These are phyloP conservation scores for Marmota monax DNA, from an alignment of 2,113 vertebrate genomes.

Conservation along the genomic window DNA sequence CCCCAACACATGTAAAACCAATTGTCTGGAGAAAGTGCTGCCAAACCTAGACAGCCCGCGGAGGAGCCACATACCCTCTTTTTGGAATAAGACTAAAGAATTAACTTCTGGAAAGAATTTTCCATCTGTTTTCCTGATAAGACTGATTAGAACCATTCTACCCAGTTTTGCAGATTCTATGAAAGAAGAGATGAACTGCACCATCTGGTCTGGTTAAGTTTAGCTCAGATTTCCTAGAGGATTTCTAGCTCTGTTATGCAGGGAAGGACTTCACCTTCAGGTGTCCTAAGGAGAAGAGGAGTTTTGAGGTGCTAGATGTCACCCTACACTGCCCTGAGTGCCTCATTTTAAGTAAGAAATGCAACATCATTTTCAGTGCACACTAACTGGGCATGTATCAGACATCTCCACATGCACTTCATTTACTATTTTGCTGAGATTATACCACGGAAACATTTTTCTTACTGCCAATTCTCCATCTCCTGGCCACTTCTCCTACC, in stretches of 20 bases:
- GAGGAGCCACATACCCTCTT: neutral
- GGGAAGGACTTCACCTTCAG: neutral
- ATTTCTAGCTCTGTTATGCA: neutral
- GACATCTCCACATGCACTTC: neutral
- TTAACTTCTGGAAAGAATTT: conserved; percentile 55
- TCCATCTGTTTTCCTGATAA: conserved; percentile 70
- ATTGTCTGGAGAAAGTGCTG: neutral
- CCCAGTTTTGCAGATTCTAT: neutral
- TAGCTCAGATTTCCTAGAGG: neutral
- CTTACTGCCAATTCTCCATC: neutral
- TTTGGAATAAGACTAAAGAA: conserved; percentile 54
- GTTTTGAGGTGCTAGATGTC: accelerated
- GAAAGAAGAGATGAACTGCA: neutral
- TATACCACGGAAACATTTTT: neutral
- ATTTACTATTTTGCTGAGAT: neutral
- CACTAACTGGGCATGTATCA: too few species aligned
- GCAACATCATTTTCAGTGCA: neutral
- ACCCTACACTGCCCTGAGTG: neutral
- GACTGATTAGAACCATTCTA: conserved; percentile 61
- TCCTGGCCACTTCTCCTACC: neutral
- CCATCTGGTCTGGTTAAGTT: neutral
- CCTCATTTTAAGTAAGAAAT: neutral
- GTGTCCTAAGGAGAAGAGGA: neutral
- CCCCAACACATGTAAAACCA: neutral
- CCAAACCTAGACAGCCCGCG: neutral